Conservation (phyloP, 2,888 invertebrate genomes). For the Latrodectus elegans region DNA sequence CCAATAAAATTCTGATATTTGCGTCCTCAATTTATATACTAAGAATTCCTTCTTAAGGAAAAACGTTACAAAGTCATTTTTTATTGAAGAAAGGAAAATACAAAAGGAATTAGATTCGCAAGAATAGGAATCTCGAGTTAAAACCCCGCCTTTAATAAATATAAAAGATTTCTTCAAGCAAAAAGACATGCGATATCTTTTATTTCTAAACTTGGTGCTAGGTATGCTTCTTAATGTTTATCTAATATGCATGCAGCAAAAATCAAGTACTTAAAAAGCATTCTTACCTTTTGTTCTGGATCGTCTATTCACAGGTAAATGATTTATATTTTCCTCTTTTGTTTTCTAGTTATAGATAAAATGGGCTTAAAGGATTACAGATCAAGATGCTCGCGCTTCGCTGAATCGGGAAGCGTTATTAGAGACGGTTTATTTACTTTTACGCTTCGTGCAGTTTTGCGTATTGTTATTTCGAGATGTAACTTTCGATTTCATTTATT, state of each 20-base stretch:
- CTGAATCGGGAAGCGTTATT: conserved; percentile 43
- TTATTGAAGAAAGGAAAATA: too few species aligned
- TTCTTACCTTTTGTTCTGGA: neutral
- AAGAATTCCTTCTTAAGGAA: too few species aligned
- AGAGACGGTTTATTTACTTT: conserved; percentile 33
- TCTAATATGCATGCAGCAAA: neutral
- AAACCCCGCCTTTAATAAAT: too few species aligned
- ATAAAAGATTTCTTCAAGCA: too few species aligned
- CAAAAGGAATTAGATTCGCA: too few species aligned
- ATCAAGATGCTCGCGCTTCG: conserved; percentile 25
- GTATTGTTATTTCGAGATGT: conserved; percentile 14
- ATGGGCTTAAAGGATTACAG: conserved; percentile 56
- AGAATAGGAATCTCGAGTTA: too few species aligned
- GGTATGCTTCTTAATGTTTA: neutral
- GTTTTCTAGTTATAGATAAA: conserved; percentile 3
- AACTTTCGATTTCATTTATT: conserved; percentile 12
- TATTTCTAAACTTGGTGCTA: too few species aligned
- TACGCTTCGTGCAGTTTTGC: neutral
- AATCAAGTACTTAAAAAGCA: neutral
- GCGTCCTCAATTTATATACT: too few species aligned
- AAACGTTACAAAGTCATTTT: too few species aligned
- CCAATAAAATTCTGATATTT: too few species aligned
- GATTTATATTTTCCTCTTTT: neutral
- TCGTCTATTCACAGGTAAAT: neutral
- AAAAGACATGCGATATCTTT: too few species aligned